Evolutionary conservation across 2,113 vertebrate genomes (phyloP).

Genomic region (Tenrec ecaudatus): DNA sequence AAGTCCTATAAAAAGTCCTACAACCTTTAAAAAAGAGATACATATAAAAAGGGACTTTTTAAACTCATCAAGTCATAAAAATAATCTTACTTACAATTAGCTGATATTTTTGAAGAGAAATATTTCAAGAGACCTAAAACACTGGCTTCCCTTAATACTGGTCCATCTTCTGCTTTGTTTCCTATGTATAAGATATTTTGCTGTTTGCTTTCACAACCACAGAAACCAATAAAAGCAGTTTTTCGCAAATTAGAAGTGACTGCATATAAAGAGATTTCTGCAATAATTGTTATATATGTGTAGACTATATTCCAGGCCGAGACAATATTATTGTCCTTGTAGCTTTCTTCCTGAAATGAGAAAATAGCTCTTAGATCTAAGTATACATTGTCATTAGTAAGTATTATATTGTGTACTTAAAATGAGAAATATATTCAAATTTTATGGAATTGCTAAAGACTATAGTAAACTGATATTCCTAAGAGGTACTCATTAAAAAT

Average conservation of each 20-base stretch:
- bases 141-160: conserved; percentile 53
- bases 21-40: conserved; percentile 2
- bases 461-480: conserved; percentile 41
- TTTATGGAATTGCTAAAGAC: background rate
- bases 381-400: background rate
- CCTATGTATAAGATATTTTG: background rate
- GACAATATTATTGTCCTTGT: background rate
- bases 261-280: conserved; percentile 76
- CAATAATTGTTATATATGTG: conserved; percentile 65
- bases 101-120: conserved; percentile 58
- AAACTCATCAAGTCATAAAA: background rate
- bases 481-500: conserved; percentile 21
- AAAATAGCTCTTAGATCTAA: conserved; percentile 46
- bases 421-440: conserved; percentile 3
- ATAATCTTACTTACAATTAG: conserved; percentile 67
- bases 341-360: conserved; percentile 60
- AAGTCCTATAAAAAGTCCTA: background rate
- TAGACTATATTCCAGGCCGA: conserved; percentile 66
- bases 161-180: background rate
- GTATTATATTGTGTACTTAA: background rate
- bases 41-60: background rate
- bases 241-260: conserved; percentile 72
- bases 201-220: conserved; percentile 1
- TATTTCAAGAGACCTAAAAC: conserved; percentile 80
- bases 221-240: conserved; percentile 76